Conservation (phyloP, 2,797 vertebrate species). For the Phrynocephalus forsythii region DNA sequence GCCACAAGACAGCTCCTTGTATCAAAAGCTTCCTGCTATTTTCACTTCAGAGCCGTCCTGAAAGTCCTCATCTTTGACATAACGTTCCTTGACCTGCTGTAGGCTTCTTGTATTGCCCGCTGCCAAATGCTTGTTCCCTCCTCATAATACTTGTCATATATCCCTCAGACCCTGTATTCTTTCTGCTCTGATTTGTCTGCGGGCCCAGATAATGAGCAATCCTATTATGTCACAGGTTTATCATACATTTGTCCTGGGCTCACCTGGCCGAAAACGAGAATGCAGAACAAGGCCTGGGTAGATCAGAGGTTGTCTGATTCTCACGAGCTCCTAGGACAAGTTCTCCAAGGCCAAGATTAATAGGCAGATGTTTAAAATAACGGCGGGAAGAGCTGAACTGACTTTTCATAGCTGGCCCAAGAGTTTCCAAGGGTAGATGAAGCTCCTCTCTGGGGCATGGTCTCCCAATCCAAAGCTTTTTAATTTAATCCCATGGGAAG, state of each 20-base stretch:
- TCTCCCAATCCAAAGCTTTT: background rate
- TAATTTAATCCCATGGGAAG: background rate
- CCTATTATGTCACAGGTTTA: background rate
- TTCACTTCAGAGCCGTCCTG: rapidly evolving
- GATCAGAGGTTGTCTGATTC: background rate
- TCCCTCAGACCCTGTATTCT: background rate
- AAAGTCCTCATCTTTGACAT: constrained; percentile 38
- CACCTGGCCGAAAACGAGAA: background rate
- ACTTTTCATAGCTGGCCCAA: background rate
- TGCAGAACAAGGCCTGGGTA: background rate
- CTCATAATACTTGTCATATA: no score
- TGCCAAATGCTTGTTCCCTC: background rate
- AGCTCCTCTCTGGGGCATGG: no score
- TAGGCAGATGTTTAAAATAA: background rate
- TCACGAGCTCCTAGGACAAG: no score
- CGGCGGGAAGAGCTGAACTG: background rate
- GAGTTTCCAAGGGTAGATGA: no score
- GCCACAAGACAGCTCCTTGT: background rate
- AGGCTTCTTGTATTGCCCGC: background rate
- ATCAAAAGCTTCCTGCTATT: constrained; percentile 1
- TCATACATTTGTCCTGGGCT: background rate
- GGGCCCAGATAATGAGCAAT: background rate
- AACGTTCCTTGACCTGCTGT: background rate
- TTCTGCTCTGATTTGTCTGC: background rate
- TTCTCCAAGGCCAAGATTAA: background rate